These are phyloP conservation scores for Bos taurus DNA, from an alignment of 2,113 vertebrate genomes.

Conservation along the genomic window ARS-UCD2.0 NC_037344.1:53902001-53902500, in stretches of 20 bases:
- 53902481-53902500: background rate
- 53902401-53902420: background rate
- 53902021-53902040: background rate
- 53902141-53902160: background rate
- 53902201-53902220: background rate
- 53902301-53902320: background rate
- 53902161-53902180: background rate
- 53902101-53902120: background rate
- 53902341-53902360: background rate
- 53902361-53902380: background rate
- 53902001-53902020: background rate
- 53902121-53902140: background rate
- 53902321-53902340: background rate
- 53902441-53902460: background rate
- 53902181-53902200: background rate
- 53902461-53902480: background rate
- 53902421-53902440: background rate
- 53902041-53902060: background rate
- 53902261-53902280: background rate
- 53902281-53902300: background rate
- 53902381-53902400: background rate
- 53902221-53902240: background rate
- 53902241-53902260: background rate
- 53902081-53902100: background rate
- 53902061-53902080: background rate